A percentile compares a stretch with the other conserved stretches of the same genome.
Conservation (phyloP, 2,113 vertebrate genomes). For the Charadrius vociferus region DNA sequence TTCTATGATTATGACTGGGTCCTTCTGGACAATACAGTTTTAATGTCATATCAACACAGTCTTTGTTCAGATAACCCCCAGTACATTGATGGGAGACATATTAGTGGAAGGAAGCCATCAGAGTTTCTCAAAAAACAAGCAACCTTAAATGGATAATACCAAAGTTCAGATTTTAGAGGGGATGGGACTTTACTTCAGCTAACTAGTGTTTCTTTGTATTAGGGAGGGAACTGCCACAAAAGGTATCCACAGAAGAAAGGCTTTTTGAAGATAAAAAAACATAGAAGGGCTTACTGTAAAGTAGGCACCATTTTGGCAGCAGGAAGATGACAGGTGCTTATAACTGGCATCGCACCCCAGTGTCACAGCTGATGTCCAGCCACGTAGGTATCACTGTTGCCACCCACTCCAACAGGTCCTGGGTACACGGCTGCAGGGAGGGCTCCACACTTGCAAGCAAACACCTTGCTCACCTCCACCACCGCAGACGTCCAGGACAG, state of each 20-base stretch:
- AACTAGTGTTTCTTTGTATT: not conserved
- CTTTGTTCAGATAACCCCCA: not conserved
- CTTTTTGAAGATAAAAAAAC: not conserved
- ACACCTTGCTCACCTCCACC: not conserved
- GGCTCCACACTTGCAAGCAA: not conserved
- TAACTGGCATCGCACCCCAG: not conserved
- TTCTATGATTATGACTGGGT: not conserved
- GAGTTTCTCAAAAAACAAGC: not conserved
- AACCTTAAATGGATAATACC: not conserved
- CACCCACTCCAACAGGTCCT: not conserved
- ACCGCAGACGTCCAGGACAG: not conserved
- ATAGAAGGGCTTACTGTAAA: not conserved
- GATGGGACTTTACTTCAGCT: not conserved
- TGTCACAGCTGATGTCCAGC: not conserved
- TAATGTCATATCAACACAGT: not conserved
- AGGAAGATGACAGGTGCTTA: not conserved
- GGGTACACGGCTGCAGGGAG: rapidly evolving
- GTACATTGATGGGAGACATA: rapidly evolving
- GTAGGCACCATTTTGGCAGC: not conserved
- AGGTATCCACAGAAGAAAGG: not conserved
- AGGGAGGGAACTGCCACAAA: not conserved
- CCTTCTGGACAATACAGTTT: not conserved
- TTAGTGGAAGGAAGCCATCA: not conserved
- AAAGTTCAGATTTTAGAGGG: not conserved
- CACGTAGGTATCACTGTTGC: not conserved